These are phyloP conservation scores for Anhinga anhinga DNA, from an alignment of 2,113 vertebrate species.

Conservation along the genomic window DNA sequence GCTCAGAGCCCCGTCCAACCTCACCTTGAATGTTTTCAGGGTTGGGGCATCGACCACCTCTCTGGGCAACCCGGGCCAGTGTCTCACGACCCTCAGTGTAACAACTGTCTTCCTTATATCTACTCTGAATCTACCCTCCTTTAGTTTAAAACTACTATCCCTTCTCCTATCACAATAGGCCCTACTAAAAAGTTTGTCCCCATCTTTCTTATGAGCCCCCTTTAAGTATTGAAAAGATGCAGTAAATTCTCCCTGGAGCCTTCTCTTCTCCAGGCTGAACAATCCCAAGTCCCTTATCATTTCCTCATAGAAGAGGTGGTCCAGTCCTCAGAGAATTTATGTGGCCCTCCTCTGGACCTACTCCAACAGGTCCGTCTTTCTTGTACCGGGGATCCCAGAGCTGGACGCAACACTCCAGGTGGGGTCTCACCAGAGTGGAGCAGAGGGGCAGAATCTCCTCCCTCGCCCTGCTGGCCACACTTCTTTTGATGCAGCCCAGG, in stretches of 20 bases:
- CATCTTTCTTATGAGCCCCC: too few relatives aligned
- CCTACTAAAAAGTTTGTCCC: too few relatives aligned
- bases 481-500: too few relatives aligned
- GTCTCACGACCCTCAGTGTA: neutral
- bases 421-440: neutral
- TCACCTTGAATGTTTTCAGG: neutral
- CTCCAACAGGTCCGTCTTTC: neutral
- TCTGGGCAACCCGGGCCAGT: too few relatives aligned
- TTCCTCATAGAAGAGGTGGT: neutral
- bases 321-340: neutral
- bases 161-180: too few relatives aligned
- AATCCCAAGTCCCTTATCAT: neutral
- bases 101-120: neutral
- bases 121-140: neutral
- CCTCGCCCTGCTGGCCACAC: too few relatives aligned
- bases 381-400: neutral
- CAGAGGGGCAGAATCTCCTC: neutral
- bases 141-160: neutral
- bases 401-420: neutral
- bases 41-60: neutral
- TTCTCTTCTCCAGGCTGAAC: neutral
- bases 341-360: neutral
- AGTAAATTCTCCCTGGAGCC: neutral
- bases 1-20: fast-evolving
- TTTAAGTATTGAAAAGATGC: too few relatives aligned